phyloP scores from a whole-genome alignment of 2,797 vertebrate genomes.

The Gymnoscopelus microlampas region DNA sequence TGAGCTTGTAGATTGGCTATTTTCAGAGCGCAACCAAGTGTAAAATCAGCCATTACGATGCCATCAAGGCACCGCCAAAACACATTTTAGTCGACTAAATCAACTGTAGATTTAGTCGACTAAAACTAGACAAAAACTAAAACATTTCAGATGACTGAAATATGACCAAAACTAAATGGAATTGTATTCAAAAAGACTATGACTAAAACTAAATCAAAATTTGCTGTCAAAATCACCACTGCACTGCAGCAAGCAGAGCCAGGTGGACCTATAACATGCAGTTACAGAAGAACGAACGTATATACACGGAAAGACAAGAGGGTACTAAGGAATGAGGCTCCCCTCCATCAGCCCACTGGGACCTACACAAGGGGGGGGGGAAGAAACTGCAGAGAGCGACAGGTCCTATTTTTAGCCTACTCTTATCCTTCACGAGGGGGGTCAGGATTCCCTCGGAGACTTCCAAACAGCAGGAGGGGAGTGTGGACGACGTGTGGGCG shows the following conservation, averaged over 20 bases:
- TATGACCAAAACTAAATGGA: too few relatives aligned
- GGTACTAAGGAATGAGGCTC: conserved; percentile 15
- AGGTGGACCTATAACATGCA: background rate
- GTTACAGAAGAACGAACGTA: conserved; percentile 2
- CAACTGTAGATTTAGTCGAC: too few relatives aligned
- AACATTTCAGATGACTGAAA: too few relatives aligned
- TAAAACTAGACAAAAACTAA: too few relatives aligned
- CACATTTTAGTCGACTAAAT: too few relatives aligned
- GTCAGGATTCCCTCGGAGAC: conserved; percentile 55
- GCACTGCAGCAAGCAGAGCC: conserved; percentile 22
- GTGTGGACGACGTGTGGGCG: conserved; percentile 22
- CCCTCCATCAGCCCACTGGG: conserved; percentile 8
- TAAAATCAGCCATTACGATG: too few relatives aligned
- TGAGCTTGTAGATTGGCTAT: too few relatives aligned
- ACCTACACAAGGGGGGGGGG: background rate
- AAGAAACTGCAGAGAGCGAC: conserved; percentile 30
- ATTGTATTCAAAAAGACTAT: too few relatives aligned
- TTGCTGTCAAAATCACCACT: background rate
- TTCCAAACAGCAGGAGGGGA: conserved; percentile 53
- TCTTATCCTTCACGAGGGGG: conserved; percentile 33
- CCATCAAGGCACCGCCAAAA: too few relatives aligned
- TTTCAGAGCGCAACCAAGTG: too few relatives aligned
- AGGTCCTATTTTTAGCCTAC: conserved; percentile 66
- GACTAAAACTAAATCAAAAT: too few relatives aligned
- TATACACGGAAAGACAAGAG: conserved; percentile 5